Conservation (phyloP, 1,140 invertebrate genomes). For the Drosophila ironensis region DNA sequence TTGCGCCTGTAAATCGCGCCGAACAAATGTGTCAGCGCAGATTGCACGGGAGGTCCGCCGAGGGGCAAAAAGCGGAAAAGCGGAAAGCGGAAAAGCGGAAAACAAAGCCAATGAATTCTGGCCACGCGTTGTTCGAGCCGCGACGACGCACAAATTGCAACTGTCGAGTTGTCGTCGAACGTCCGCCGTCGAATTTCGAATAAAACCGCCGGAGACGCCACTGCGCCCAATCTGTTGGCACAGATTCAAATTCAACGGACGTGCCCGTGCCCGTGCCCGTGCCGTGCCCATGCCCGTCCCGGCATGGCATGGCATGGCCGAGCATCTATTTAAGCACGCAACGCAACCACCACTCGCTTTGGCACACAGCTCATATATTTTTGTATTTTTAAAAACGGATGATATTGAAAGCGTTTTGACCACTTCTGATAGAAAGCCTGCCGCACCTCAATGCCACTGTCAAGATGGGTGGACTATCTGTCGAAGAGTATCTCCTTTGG, state of each 20-base stretch:
- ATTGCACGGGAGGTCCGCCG: background rate
- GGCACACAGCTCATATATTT: background rate
- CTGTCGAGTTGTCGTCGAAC: slow-evolving; percentile 63
- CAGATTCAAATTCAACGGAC: slow-evolving; percentile 43
- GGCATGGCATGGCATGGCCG: no score
- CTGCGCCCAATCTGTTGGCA: slow-evolving; percentile 48
- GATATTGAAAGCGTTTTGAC: slow-evolving; percentile 47
- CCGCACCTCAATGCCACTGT: slow-evolving; percentile 34
- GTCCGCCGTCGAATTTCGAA: slow-evolving; percentile 24
- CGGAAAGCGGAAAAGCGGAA: background rate
- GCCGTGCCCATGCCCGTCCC: no score
- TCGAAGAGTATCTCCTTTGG: slow-evolving; percentile 5
- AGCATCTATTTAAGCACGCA: no score
- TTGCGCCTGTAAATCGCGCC: slow-evolving; percentile 30
- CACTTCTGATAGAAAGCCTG: slow-evolving; percentile 12
- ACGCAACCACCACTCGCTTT: no score
- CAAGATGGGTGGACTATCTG: slow-evolving; percentile 14
- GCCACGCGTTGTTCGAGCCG: slow-evolving; percentile 50
- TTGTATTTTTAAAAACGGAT: slow-evolving; percentile 62
- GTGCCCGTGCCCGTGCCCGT: no score
- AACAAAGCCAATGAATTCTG: background rate
- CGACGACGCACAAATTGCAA: slow-evolving; percentile 66
- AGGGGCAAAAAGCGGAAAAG: background rate
- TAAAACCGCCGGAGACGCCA: slow-evolving; percentile 21
- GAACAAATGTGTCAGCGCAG: slow-evolving; percentile 2